Percentiles rank a stretch among this genome's conserved stretches.
phyloP scores from a whole-genome alignment of 37 sponge, comb jelly and placozoan genomes.

The Beroe forskalii region DNA sequence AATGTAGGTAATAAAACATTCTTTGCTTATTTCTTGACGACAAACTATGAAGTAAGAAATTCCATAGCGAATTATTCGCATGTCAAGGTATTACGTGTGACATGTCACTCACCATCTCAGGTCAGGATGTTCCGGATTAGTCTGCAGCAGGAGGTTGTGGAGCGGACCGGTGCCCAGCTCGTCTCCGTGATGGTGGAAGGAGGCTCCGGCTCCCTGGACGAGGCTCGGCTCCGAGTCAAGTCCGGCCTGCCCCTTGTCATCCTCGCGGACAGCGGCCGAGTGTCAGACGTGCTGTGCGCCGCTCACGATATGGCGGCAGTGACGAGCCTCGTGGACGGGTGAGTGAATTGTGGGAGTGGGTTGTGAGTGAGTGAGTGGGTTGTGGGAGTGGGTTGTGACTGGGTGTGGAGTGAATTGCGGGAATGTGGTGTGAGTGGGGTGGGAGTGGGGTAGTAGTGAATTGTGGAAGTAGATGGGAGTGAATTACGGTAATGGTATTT shows the following conservation, averaged over 20 bases:
- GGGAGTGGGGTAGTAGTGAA: too few species aligned
- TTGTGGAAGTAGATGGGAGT: too few species aligned
- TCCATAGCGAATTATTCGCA: too few species aligned
- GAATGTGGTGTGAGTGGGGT: too few species aligned
- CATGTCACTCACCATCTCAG: neutral
- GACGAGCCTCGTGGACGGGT: neutral
- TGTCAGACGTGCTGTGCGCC: slow-evolving; percentile 7
- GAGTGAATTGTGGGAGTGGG: neutral
- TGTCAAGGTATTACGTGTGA: too few species aligned
- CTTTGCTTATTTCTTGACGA: too few species aligned
- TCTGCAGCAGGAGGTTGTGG: neutral
- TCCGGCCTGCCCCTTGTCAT: slow-evolving; percentile 1
- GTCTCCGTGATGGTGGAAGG: slow-evolving; percentile 38
- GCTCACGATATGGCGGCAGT: neutral
- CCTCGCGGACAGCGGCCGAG: neutral
- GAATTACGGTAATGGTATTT: too few species aligned
- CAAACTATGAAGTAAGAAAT: too few species aligned
- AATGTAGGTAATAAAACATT: too few species aligned
- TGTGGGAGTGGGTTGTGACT: too few species aligned
- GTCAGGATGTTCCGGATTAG: neutral
- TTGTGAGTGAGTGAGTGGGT: neutral
- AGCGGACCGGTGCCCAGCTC: slow-evolving; percentile 1
- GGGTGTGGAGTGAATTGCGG: too few species aligned
- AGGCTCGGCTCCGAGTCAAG: neutral
- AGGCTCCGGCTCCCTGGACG: slow-evolving; percentile 16